Conservation (phyloP, 2,888 invertebrate species). For the Galeruca laticollis region DNA sequence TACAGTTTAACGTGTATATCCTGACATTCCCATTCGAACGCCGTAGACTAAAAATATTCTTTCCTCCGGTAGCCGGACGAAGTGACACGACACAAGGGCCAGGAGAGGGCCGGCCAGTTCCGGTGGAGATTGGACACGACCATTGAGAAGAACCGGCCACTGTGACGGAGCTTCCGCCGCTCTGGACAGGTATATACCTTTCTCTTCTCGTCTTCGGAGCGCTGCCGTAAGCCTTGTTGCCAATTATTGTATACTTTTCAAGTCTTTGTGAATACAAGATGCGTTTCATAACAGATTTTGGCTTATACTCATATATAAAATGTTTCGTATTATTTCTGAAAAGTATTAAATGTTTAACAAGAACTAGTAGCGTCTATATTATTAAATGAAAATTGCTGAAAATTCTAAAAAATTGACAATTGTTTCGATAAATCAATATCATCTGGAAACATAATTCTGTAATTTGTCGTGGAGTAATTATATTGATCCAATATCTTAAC, state of each 20-base stretch:
- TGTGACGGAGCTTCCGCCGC: constrained; percentile 62
- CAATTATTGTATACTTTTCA: constrained; percentile 8
- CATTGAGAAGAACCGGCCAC: constrained; percentile 63
- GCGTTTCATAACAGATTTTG: no score
- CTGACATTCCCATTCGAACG: constrained; percentile 50
- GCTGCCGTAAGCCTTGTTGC: constrained; percentile 22
- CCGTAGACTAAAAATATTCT: constrained; percentile 57
- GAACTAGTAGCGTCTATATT: no score
- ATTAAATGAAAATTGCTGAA: no score
- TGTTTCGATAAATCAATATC: no score
- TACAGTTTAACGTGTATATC: constrained; percentile 48
- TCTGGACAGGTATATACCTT: constrained; percentile 47
- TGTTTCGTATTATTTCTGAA: no score
- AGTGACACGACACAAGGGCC: constrained; percentile 50
- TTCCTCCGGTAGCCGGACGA: constrained; percentile 55
- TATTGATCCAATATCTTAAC: no score
- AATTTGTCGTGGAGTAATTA: no score
- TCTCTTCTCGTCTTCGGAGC: constrained; percentile 51
- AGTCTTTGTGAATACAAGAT: neutral
- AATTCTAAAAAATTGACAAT: no score
- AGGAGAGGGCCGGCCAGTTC: constrained; percentile 60
- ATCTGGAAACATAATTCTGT: no score
- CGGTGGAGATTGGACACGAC: constrained; percentile 63
- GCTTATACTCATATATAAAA: no score
- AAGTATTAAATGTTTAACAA: no score